Evolutionary conservation across 2,888 invertebrate species (phyloP), one percentile per base, ranked within the genome.

Genomic region (Sarcophaga variegata): DNA sequence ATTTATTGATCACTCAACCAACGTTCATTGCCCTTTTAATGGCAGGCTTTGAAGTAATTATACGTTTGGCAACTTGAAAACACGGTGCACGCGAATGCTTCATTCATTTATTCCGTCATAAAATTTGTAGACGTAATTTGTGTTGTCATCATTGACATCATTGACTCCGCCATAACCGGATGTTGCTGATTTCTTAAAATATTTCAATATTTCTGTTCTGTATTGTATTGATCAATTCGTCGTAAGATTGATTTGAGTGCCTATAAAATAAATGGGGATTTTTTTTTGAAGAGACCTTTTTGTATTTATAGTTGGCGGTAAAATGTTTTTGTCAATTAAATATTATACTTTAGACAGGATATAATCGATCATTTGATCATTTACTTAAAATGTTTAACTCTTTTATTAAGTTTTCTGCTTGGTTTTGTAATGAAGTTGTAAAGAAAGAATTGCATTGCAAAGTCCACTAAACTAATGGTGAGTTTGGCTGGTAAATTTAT

Each of bases 321-420:
- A 37, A 37, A 72, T 76, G 45, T 71, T 71, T 91, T 92, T 91
- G 90, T 90, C 90, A 87, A 93, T 92, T 91, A 90, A 91, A 90
- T 90, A 89, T 89, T 77, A 83, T 54, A 54, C 12, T 54, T 1
- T 17, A 17, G 77, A 83, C 92, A 91, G 93, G 92, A 93, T 93
- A 92, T 92, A 90, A 91, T 92, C 92, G 91, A 92, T 92, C 92
- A 91, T 91, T 90, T 90, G 89, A 89, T 90, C 90, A 91, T 91
- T 92, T 92, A 62, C 11, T 66, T 5, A 75, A 60, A 60, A 72
- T 81, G 22, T 59, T 77, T 79, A 47, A 49, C 22, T 49, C 62
- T 69, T 76, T 76, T 22, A 49, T 69, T 8, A 63, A 78, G 12
- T 75, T 17, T 54, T 54, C 17, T 17, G 12, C 10, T 37, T 37